phyloP scores from a whole-genome alignment of 2,113 vertebrate genomes.

The Emydura subglobosa region DNA sequence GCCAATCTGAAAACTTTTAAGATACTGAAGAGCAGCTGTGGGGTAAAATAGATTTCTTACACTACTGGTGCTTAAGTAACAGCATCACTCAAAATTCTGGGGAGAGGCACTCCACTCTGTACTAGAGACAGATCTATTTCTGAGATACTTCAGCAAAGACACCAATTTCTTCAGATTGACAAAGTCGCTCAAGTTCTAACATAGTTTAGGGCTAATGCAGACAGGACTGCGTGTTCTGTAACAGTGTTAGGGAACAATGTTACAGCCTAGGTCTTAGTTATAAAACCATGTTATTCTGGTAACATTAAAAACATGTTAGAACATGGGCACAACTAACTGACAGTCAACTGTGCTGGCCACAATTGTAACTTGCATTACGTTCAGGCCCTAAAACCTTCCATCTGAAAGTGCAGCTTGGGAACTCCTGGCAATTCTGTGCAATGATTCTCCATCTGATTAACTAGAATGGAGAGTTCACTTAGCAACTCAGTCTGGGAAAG shows the following conservation, averaged over 20 bases:
- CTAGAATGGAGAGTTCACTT: not conserved
- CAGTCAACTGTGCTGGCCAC: not conserved
- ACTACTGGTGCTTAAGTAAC: not conserved
- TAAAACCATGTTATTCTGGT: not conserved
- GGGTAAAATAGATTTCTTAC: not conserved
- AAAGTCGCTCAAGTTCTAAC: not conserved
- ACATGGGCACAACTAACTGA: not conserved
- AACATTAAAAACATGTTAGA: not conserved
- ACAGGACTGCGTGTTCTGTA: not conserved
- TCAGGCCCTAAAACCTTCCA: not conserved
- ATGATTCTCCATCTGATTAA: not conserved
- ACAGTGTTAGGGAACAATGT: not conserved
- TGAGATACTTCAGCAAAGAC: not conserved
- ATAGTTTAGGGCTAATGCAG: not conserved
- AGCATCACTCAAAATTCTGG: not conserved
- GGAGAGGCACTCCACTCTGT: not conserved
- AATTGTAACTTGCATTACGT: not conserved
- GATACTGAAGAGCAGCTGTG: not conserved
- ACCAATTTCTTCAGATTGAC: not conserved
- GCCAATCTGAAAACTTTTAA: not conserved
- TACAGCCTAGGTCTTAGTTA: not conserved
- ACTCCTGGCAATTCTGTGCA: not conserved
- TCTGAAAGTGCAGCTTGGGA: not conserved
- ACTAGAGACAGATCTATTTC: not conserved
- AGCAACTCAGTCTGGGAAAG: not conserved